Evolutionary conservation across 2,113 vertebrate genomes (phyloP).

Genomic region (Ptychochromis oligacanthus): DNA sequence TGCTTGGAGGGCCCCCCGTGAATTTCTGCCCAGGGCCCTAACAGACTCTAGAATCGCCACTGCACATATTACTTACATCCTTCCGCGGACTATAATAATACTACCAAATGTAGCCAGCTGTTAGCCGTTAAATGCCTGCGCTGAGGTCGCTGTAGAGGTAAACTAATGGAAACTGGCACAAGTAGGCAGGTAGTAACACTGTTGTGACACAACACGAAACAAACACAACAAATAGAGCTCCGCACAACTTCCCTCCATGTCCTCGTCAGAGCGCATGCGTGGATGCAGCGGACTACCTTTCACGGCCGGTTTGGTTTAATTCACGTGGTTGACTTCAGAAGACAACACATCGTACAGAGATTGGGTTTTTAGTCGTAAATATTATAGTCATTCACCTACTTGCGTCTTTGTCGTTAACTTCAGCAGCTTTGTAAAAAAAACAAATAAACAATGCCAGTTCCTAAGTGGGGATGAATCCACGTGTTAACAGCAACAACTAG

Average conservation of each 20-base stretch:
- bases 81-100: no score
- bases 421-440: neutral
- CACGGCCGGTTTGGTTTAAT: neutral
- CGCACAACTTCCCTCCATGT: no score
- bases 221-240: no score
- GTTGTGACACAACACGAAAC: neutral
- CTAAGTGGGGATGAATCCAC: conserved; percentile 10
- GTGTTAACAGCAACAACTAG: conserved; percentile 22
- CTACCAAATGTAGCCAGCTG: no score
- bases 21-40: no score
- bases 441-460: neutral
- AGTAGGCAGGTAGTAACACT: neutral
- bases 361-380: rapidly evolving
- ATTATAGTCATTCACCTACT: neutral
- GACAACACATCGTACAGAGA: rapidly evolving
- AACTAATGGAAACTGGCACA: neutral
- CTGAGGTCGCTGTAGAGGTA: no score
- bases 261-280: conserved; percentile 38
- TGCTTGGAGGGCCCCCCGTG: no score
- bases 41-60: no score
- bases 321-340: neutral
- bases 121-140: no score
- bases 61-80: no score
- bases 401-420: neutral
- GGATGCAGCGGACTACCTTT: neutral